phyloP scores from a whole-genome alignment of 2,888 invertebrate genomes.

The Pinctada fucata region DNA sequence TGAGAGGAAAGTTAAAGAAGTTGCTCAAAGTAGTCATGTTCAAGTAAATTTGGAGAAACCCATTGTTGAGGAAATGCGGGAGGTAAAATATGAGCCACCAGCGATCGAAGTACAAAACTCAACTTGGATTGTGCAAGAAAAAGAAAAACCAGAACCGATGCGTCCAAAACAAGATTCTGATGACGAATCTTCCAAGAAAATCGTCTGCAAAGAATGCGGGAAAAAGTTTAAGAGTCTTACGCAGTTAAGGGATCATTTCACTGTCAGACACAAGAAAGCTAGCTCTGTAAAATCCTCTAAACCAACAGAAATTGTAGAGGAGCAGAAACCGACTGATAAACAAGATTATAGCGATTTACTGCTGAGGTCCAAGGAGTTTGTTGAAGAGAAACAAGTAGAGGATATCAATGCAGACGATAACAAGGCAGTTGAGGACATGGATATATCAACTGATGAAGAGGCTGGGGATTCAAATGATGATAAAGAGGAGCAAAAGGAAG shows the following conservation, averaged over 20 bases:
- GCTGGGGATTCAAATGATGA: too few relatives aligned
- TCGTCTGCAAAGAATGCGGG: constrained; percentile 25
- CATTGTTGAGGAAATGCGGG: neutral
- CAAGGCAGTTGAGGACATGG: too few relatives aligned
- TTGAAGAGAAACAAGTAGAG: neutral
- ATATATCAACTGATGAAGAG: too few relatives aligned
- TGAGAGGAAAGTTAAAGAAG: neutral
- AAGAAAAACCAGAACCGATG: constrained; percentile 1
- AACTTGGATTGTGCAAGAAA: constrained; percentile 20
- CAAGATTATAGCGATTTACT: neutral
- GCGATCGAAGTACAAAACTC: constrained; percentile 1
- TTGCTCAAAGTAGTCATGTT: neutral
- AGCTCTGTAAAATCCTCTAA: constrained; percentile 1
- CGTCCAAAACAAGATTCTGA: neutral
- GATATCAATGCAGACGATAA: too few relatives aligned
- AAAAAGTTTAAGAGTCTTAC: constrained; percentile 8
- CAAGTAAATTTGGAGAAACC: too few relatives aligned
- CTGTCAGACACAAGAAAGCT: constrained; percentile 17
- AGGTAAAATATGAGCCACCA: neutral
- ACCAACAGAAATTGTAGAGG: neutral
- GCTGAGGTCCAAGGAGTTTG: neutral
- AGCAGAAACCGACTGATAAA: neutral
- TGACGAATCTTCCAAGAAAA: constrained; percentile 10
- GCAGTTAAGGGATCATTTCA: constrained; percentile 23
- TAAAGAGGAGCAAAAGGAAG: too few relatives aligned